A percentile compares a stretch with the other conserved stretches of the same genome.
phyloP scores from a whole-genome alignment of 2,888 invertebrate genomes.

The Amaurobius ferox region DNA sequence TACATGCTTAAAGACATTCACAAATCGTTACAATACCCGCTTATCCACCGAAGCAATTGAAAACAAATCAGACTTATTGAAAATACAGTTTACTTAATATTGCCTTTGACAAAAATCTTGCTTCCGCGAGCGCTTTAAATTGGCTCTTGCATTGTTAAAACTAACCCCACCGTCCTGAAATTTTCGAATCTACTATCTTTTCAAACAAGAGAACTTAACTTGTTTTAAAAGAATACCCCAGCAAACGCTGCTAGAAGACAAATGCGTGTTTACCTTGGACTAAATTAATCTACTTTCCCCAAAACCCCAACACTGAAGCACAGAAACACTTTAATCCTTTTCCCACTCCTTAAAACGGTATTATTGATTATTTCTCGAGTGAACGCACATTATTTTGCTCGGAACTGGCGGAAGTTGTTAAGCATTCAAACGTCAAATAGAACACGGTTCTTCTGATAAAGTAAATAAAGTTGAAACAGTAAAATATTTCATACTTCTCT shows the following conservation, averaged over 20 bases:
- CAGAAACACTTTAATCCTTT: slow-evolving; percentile 31
- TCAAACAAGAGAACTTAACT: slow-evolving; percentile 27
- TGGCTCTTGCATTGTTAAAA: slow-evolving; percentile 22
- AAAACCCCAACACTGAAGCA: slow-evolving; percentile 17
- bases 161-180: background rate
- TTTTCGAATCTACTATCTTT: slow-evolving; percentile 8
- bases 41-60: no score
- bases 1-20: no score
- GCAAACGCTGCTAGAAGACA: slow-evolving; percentile 28
- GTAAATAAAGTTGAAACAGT: slow-evolving; percentile 21
- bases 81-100: background rate
- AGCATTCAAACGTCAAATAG: slow-evolving; percentile 35
- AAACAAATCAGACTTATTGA: background rate
- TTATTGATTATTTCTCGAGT: slow-evolving; percentile 35
- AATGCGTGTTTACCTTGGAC: slow-evolving; percentile 33
- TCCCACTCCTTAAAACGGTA: slow-evolving; percentile 24
- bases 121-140: slow-evolving; percentile 23
- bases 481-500: background rate
- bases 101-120: background rate
- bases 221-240: slow-evolving; percentile 23
- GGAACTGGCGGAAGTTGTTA: slow-evolving; percentile 21
- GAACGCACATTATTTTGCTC: slow-evolving; percentile 22
- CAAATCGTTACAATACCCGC: no score
- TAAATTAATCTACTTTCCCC: slow-evolving; percentile 33
- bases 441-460: slow-evolving; percentile 20